These are phyloP conservation scores for Chaetodon auriga DNA, from an alignment of 2,113 vertebrate genomes.

Conservation along the genomic window DNA sequence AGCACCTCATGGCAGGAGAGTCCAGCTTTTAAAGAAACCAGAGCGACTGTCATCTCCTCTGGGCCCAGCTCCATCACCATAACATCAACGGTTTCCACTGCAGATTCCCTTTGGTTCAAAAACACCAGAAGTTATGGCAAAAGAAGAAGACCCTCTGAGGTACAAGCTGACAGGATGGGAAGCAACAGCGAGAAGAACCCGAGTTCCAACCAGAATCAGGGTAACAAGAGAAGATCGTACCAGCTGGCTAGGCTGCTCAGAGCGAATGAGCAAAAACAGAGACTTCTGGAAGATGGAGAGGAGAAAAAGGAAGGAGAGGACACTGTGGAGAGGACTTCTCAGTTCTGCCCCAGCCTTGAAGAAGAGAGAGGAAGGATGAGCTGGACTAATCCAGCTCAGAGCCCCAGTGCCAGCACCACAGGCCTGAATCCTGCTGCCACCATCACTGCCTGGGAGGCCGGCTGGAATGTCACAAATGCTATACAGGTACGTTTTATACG, in stretches of 20 bases:
- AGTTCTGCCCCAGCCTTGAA: neutral
- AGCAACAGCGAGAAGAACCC: constrained; percentile 1
- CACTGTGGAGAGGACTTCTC: neutral
- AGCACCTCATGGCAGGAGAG: neutral
- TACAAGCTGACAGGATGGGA: neutral
- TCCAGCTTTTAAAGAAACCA: constrained; percentile 60
- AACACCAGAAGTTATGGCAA: constrained; percentile 3
- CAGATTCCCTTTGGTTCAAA: constrained; percentile 1
- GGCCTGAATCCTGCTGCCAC: constrained; percentile 49
- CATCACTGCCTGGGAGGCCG: constrained; percentile 88
- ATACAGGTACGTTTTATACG: constrained; percentile 80
- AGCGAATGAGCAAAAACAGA: neutral
- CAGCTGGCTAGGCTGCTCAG: neutral
- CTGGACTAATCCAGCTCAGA: constrained; percentile 43
- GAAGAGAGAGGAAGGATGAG: constrained; percentile 22
- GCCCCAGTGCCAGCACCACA: neutral
- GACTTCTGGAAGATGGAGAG: constrained; percentile 1
- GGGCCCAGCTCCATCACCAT: constrained; percentile 46
- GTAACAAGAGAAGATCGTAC: neutral
- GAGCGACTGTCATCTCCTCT: constrained; percentile 30
- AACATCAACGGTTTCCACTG: constrained; percentile 38
- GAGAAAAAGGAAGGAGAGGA: constrained; percentile 26
- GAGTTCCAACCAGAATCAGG: neutral
- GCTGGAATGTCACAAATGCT: constrained; percentile 87
- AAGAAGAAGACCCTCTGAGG: neutral